A percentile compares a stretch with the other conserved stretches of the same genome.
phyloP scores from a whole-genome alignment of 2,888 invertebrate species.

The Quadroppia sp. region DNA sequence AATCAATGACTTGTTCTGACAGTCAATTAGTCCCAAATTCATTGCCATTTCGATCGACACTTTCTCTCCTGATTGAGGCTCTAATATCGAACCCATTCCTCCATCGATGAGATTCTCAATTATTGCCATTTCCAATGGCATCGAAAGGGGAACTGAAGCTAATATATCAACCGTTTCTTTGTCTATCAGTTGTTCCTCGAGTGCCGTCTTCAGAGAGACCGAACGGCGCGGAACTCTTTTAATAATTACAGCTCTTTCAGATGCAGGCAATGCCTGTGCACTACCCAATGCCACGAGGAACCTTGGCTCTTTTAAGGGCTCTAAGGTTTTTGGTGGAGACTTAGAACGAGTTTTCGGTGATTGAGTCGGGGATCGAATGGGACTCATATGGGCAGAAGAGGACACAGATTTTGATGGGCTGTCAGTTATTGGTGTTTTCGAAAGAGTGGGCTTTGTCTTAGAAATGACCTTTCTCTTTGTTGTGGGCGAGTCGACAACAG shows the following conservation, averaged over 20 bases:
- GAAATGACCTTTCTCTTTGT: not conserved
- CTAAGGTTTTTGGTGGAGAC: conserved; percentile 4
- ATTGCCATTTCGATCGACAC: conserved; percentile 79
- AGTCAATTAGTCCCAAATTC: conserved; percentile 72
- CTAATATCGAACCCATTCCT: conserved; percentile 69
- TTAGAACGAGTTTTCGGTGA: not conserved
- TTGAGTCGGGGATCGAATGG: not conserved
- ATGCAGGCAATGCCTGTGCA: conserved; percentile 60
- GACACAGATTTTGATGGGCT: not conserved
- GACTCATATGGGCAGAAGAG: not conserved
- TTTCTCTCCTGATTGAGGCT: conserved; percentile 74
- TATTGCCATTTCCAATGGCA: conserved; percentile 72
- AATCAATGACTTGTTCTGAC: conserved; percentile 66
- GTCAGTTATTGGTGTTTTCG: not conserved
- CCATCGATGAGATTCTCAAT: conserved; percentile 67
- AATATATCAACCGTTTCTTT: conserved; percentile 64
- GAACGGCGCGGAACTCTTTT: conserved; percentile 75
- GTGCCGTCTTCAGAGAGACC: conserved; percentile 68
- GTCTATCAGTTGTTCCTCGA: conserved; percentile 73
- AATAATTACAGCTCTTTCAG: conserved; percentile 63
- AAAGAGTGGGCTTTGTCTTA: not conserved
- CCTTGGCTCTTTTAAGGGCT: conserved; percentile 60
- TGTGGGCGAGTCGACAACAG: conserved; percentile 35
- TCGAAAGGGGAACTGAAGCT: conserved; percentile 57
- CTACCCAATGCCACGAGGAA: conserved; percentile 64